Base-by-base conservation (phyloP, 2,888 invertebrate genomes). In the Unio pictorum region DNA sequence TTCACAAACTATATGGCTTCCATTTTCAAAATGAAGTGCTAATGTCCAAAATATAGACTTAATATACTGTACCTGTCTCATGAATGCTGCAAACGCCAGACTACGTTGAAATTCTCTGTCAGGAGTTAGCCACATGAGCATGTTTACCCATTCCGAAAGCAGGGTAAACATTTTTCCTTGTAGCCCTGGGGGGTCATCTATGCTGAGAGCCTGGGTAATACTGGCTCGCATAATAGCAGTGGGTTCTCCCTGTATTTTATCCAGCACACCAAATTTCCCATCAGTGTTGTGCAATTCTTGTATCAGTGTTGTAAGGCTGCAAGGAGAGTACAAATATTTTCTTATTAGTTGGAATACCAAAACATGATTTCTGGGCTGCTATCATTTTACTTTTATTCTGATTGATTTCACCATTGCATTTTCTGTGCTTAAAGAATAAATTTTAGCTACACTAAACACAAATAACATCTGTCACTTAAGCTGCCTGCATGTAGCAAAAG, bases 131-230 rank as follows among this genome's bases (percentile, higher is more conserved):
- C 87, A 87, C 75, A 96, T 94, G 84, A 96, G 96, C 86, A 98
- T 94, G 74, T 93, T 93, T 23, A 98, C 95, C 99, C 99, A 99
- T 87, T 99, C 99, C 30, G 98, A 93, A 55, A 99, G 92, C 18
- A 99, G 92, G 83, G 93, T 95, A 90, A 99, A 98, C 0, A 98
- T 97, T 90, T 98, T 98, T 87, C 98, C 98, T 84, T 95, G 94
- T 61, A 98, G 92, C 30, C 96, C 97, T 0, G 96, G 96, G 3
- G 98, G 98, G 91, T 98, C 98, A 85, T 95, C 95, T 84, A 94
- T 95, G 84, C 96, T 96, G 71, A 95, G 93, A 55, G 95, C 95
- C 92, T 94, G 91, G 80, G 95, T 93, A 88, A 98, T 95, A 73
- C 97, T 97, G 67, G 96, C 95, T 89, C 97, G 96, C 86, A 98